Evolutionary conservation across 2,888 invertebrate species (phyloP).

Genomic region (Amphipoea oculea): DNA sequence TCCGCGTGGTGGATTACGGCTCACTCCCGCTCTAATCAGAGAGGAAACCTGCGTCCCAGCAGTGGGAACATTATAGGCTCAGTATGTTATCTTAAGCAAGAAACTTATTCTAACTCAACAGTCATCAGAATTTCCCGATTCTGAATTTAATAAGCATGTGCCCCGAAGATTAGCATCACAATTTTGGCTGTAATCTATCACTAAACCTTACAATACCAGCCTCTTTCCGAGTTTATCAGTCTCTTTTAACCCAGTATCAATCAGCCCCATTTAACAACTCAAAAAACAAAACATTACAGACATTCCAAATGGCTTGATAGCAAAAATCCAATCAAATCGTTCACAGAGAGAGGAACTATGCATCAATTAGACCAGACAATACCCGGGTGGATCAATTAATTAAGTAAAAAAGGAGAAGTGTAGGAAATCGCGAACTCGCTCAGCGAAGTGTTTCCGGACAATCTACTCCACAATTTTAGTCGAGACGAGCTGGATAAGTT

Average conservation of each 20-base stretch:
- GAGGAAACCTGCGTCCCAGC: too few species aligned
- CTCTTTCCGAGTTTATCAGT: too few species aligned
- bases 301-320: conserved; percentile 23
- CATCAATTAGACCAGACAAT: conserved; percentile 64
- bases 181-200: not conserved
- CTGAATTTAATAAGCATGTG: not conserved
- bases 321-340: conserved; percentile 51
- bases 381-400: conserved; percentile 61
- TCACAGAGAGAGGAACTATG: conserved; percentile 44
- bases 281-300: conserved; percentile 14
- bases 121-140: not conserved
- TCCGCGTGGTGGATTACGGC: too few species aligned
- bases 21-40: too few species aligned
- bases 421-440: conserved; percentile 51
- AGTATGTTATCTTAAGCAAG: not conserved
- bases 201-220: not conserved
- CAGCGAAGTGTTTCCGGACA: conserved; percentile 54
- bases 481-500: conserved; percentile 41
- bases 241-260: conserved; percentile 1
- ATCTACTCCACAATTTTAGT: conserved; percentile 52
- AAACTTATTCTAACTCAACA: not conserved
- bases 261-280: not conserved
- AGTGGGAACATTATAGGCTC: too few species aligned
- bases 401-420: conserved; percentile 57
- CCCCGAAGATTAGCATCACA: not conserved